Base-by-base conservation (phyloP, 2,113 vertebrate genomes). In the Dromiciops gliroides region DNA sequence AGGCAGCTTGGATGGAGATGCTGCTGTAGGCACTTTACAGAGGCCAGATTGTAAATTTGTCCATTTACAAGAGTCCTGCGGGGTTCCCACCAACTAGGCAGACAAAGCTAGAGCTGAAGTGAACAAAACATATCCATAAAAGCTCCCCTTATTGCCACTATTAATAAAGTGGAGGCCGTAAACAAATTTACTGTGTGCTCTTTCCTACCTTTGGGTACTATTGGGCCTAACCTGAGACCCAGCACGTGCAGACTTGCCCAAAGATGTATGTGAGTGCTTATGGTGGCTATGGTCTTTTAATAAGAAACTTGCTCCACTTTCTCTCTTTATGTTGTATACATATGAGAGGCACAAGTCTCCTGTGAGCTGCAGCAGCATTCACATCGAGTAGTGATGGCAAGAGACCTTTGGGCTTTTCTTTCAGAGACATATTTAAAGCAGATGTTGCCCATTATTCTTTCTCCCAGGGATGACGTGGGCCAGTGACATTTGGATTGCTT, bases 31-130 rank as follows among this genome's bases (percentile, higher is more conserved):
- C 97, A 96, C 94, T 98, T 99, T 97, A 95, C 95, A 97, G 94
- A 98, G 96, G 92, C 96, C 96, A 95, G 97, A 97, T 98, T 98
- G 98, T 98, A 98, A 98, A 98, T 98, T 98, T 98, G 96, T 98
- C 95, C 96, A 97, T 98, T 99, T 98, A 97, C 97, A 95, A 98
- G 97, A 95, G 93, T 98, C 96, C 98, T 95, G 96, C 67, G 25
- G 95, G 95, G 91, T 98, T 99, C 97, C 97, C 97, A 98, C 94
- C 95, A 97, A 92, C 92, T 97, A 95, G 95, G 97, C 95, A 97
- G 94, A 98, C 98, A 98, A 98, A 98, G 94, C 96, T 96, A 92
- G 92, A 95, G 95, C 28, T 96, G 95, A 96, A 97, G 93, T 0
- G 0, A 98, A 98, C 95, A 97, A 97, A 98, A 95, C 90, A 93